phyloP scores from a whole-genome alignment of 64 coral and sea anemone genomes.

The Pocillopora damicornis region DNA sequence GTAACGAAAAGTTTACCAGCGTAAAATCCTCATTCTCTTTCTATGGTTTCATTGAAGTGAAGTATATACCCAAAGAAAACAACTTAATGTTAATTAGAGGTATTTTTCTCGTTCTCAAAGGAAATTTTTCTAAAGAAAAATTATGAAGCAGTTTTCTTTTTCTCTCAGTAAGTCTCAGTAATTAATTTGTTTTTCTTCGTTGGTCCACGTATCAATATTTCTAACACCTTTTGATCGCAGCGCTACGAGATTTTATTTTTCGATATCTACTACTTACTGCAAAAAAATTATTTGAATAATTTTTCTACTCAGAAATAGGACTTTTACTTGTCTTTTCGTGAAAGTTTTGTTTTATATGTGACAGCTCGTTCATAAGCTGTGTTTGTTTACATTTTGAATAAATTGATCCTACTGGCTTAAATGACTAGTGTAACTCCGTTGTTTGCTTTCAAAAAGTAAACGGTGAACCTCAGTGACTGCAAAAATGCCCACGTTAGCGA shows the following conservation, averaged over 20 bases:
- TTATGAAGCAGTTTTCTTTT: neutral
- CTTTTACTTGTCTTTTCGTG: neutral
- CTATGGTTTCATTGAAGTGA: neutral
- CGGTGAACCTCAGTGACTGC: neutral
- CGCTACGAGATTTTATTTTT: no score
- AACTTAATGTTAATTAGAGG: neutral
- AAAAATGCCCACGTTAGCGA: no score
- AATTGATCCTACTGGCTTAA: conserved; percentile 10
- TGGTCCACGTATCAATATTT: no score
- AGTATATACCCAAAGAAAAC: neutral
- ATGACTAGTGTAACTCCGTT: neutral
- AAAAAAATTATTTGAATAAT: neutral
- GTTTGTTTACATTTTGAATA: conserved; percentile 10
- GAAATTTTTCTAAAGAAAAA: neutral
- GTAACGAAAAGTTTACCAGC: neutral
- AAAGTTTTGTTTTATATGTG: neutral
- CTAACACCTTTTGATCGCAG: neutral
- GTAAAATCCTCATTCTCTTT: neutral
- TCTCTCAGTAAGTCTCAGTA: no score
- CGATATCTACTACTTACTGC: no score
- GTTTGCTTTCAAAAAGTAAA: conserved; percentile 2
- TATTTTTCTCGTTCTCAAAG: neutral
- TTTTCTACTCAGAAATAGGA: neutral
- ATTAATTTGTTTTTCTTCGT: no score
- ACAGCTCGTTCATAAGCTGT: neutral